These are phyloP conservation scores for Phoebastria nigripes DNA, from an alignment of 2,797 vertebrate genomes.

Conservation along the genomic window DNA sequence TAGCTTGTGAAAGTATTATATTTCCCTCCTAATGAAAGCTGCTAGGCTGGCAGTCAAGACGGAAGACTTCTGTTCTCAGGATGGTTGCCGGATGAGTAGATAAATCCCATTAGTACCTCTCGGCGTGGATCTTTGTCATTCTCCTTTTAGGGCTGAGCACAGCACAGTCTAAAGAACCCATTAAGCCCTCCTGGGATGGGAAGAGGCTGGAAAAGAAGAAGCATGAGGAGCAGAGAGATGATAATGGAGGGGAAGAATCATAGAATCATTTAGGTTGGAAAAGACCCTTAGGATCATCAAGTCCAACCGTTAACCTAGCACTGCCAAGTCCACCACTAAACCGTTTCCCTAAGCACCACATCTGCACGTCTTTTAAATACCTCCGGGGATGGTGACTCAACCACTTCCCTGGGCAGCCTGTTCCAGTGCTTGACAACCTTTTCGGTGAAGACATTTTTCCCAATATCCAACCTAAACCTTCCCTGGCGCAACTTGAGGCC, in stretches of 20 bases:
- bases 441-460: neutral
- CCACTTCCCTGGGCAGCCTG: neutral
- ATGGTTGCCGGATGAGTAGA: neutral
- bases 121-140: neutral
- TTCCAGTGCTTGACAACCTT: neutral
- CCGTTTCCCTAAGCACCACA: rapidly evolving
- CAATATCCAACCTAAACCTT: neutral
- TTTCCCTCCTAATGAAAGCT: neutral
- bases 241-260: neutral
- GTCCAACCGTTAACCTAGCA: rapidly evolving
- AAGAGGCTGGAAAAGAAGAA: neutral
- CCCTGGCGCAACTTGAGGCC: neutral
- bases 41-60: neutral
- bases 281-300: neutral
- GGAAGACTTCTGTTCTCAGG: neutral
- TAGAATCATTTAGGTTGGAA: neutral
- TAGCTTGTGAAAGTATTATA: neutral
- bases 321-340: neutral
- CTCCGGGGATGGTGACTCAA: neutral
- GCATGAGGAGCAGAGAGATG: neutral
- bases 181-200: neutral
- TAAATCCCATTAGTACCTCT: neutral
- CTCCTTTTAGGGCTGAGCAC: neutral
- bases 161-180: neutral
- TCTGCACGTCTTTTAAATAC: neutral